phyloP scores from a whole-genome alignment of 2,113 vertebrate genomes.

The Zosterops japonicus region DNA sequence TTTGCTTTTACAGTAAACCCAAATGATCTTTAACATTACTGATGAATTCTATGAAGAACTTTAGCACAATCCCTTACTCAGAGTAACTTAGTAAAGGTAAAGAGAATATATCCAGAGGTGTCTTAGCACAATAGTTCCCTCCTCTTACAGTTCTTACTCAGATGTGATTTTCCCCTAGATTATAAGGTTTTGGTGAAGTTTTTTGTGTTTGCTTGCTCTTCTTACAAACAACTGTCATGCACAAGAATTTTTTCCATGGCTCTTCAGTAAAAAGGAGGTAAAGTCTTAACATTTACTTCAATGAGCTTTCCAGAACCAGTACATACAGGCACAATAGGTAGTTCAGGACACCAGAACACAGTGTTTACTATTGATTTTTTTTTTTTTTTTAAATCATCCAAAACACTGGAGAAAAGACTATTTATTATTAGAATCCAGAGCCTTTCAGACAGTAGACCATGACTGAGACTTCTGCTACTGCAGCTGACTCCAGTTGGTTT shows the following conservation, averaged over 20 bases:
- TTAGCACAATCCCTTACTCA: not conserved
- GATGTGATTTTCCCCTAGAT: not conserved
- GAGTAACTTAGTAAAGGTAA: not conserved
- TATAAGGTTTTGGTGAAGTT: not conserved
- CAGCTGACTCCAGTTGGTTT: not conserved
- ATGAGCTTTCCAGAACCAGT: not conserved
- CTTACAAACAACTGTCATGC: not conserved
- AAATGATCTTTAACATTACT: not conserved
- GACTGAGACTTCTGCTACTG: not conserved
- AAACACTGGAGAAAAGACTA: not conserved
- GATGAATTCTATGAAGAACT: not conserved
- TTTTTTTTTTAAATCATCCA: not conserved
- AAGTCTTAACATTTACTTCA: not conserved
- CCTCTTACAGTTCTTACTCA: not conserved
- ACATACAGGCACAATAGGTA: not conserved
- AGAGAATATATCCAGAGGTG: not conserved
- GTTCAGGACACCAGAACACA: not conserved
- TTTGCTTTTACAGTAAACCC: not conserved
- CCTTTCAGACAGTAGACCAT: not conserved
- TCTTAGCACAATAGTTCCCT: not conserved
- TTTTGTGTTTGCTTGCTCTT: not conserved
- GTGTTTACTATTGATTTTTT: not conserved
- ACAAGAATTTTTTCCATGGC: not conserved
- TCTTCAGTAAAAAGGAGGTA: not conserved
- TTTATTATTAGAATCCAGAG: not conserved